Base-by-base conservation (phyloP, 2,113 vertebrate species). In the Mastomys natalensis region DNA sequence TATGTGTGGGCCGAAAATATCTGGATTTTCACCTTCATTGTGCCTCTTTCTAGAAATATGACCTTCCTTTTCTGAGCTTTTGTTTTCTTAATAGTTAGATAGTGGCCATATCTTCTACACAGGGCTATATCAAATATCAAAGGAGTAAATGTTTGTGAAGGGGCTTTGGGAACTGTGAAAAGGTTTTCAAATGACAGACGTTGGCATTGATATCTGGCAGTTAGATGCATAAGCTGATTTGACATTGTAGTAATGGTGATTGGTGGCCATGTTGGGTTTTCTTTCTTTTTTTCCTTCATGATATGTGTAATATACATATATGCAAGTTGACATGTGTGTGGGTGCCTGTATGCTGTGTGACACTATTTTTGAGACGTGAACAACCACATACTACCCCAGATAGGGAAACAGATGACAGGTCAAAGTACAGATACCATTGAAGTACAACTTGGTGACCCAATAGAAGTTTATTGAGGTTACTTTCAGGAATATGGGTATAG, bases 131-230 rank as follows among this genome's bases (percentile, higher is more conserved):
- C 82, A 45, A 48, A 89, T 60, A 93, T 87, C 72, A 84, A 84
- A 93, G 64, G 60, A 93, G 76, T 48, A n/a, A 48, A 58, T 78
- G 51, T 31, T 21, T 45, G 12, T 87, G 55, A 78, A 74, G 8
- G 55, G 90, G 68, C 80, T 82, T 77, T 60, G 93, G 85, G 76
- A 93, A 70, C 29, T 26, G 29, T n/a, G 68, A 73, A 24, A 8
- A 76, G 64, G 58, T 97, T 88, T 85, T 95, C 81, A 84, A 90
- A 64, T 4, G 37, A 48, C 51, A 92, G 94, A 68, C n/a, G 22
- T 70, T 76, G 60, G 21, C 64, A 40, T 11, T 64, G 73, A 22
- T 77, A 77, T 80, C 84, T 78, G 82, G 29, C 51, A 86, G 55
- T 10, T n/a, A 82, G 72, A 53, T 64, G 70, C n/a, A 70, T 86